A percentile compares a stretch with the other conserved stretches of the same genome.
These are phyloP conservation scores for Sphaerodactylus townsendi DNA, from an alignment of 2,113 vertebrate genomes.

Conservation along the genomic window DNA sequence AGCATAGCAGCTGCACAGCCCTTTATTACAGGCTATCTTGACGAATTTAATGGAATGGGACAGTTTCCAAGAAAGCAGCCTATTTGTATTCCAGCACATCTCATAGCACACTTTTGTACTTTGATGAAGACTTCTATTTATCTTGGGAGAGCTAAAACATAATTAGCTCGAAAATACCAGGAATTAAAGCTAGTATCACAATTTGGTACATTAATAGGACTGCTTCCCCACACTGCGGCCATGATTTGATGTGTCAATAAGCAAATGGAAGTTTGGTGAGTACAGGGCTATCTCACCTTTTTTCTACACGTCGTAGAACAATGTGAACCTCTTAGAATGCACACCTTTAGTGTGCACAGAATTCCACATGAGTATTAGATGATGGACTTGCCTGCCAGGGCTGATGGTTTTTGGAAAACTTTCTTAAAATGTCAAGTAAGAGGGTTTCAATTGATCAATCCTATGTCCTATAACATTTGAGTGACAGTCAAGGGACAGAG, in stretches of 20 bases:
- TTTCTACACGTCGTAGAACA: neutral
- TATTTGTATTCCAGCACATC: neutral
- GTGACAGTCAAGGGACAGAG: neutral
- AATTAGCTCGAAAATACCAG: slow-evolving; percentile 12
- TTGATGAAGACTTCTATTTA: neutral
- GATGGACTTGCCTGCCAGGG: neutral
- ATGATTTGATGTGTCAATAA: neutral
- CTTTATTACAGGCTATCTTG: neutral
- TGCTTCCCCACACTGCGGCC: neutral
- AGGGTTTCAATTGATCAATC: neutral
- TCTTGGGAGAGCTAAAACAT: neutral
- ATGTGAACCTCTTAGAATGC: neutral
- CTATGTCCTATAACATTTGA: neutral
- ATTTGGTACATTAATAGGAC: neutral
- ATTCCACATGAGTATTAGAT: neutral
- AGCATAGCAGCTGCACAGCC: neutral
- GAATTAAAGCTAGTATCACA: slow-evolving; percentile 23
- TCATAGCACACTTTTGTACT: neutral
- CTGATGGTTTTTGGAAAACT: neutral
- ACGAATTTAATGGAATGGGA: neutral
- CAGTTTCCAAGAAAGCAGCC: neutral
- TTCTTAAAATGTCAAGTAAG: neutral
- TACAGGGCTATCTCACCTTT: neutral
- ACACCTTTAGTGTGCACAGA: neutral
- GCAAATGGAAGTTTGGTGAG: neutral